phyloP scores from a whole-genome alignment of 2,113 vertebrate species.

The Gymnobelideus leadbeateri region DNA sequence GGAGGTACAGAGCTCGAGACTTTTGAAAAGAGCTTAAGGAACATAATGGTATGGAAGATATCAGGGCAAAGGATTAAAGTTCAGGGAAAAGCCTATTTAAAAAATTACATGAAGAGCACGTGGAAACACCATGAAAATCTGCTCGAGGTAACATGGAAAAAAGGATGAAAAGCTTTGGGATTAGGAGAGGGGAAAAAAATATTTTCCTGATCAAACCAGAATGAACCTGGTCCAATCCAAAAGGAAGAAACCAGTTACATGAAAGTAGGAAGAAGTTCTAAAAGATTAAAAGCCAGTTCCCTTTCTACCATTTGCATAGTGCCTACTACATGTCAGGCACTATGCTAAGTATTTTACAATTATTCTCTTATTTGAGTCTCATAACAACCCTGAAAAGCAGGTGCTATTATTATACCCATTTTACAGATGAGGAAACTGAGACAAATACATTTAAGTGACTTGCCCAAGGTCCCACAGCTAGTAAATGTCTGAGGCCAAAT shows the following conservation, averaged over 20 bases:
- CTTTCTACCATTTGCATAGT: not conserved
- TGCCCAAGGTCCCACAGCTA: too few relatives aligned
- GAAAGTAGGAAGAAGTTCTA: not conserved
- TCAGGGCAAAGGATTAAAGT: not conserved
- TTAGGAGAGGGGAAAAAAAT: constrained; percentile 51
- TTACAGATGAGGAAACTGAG: not conserved
- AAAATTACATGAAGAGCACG: constrained; percentile 48
- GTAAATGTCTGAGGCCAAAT: too few relatives aligned
- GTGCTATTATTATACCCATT: not conserved
- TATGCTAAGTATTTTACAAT: not conserved
- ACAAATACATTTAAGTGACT: too few relatives aligned
- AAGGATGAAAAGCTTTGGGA: constrained; percentile 54
- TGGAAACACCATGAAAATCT: constrained; percentile 52
- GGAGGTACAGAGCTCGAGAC: not conserved
- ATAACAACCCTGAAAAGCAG: not conserved
- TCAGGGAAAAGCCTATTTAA: not conserved
- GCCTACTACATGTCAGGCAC: not conserved
- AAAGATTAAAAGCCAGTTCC: not conserved
- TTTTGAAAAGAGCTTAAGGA: not conserved
- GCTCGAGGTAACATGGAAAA: constrained; percentile 43
- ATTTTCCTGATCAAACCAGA: constrained; percentile 66
- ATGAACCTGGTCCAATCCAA: constrained; percentile 44
- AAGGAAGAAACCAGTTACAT: constrained; percentile 31
- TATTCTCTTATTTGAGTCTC: not conserved
- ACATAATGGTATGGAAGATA: constrained; percentile 42